phyloP scores from a whole-genome alignment of 2,888 invertebrate species.

The Cactoblastis cactorum region DNA sequence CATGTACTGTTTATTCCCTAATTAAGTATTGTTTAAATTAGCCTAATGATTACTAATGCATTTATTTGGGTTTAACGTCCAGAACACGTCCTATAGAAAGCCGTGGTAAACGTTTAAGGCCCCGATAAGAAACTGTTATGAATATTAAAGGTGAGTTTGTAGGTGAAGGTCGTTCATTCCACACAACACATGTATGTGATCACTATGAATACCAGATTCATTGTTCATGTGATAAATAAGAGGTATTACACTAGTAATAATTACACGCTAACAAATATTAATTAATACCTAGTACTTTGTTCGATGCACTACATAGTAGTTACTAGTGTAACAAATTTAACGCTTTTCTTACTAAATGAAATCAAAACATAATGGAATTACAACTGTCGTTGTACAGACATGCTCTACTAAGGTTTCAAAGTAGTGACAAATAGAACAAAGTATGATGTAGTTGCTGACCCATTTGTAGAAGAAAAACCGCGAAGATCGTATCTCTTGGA shows the following conservation, averaged over 20 bases:
- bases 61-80: constrained; percentile 14
- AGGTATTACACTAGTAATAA: constrained; percentile 19
- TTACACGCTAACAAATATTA: constrained; percentile 18
- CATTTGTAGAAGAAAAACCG: constrained; percentile 17
- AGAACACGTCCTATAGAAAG: constrained; percentile 13
- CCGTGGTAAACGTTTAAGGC: constrained; percentile 19
- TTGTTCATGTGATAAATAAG: constrained; percentile 16
- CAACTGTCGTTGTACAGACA: neutral
- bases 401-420: constrained; percentile 11
- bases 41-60: constrained; percentile 17
- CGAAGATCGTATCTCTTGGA: constrained; percentile 28
- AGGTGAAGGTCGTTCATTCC: constrained; percentile 41
- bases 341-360: constrained; percentile 1
- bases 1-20: constrained; percentile 29
- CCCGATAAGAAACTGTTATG: constrained; percentile 35
- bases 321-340: neutral
- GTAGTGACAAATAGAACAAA: constrained; percentile 12
- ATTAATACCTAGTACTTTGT: constrained; percentile 4
- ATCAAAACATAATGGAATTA: constrained; percentile 10
- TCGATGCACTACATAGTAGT: neutral
- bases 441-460: constrained; percentile 4
- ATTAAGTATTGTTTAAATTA: constrained; percentile 25
- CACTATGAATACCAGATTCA: constrained; percentile 13
- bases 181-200: constrained; percentile 18
- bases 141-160: constrained; percentile 30